A percentile compares a stretch with the other conserved stretches of the same genome.
Conservation (phyloP, 2,797 vertebrate species). For the Lepidocolaptes lacrymiger region DNA sequence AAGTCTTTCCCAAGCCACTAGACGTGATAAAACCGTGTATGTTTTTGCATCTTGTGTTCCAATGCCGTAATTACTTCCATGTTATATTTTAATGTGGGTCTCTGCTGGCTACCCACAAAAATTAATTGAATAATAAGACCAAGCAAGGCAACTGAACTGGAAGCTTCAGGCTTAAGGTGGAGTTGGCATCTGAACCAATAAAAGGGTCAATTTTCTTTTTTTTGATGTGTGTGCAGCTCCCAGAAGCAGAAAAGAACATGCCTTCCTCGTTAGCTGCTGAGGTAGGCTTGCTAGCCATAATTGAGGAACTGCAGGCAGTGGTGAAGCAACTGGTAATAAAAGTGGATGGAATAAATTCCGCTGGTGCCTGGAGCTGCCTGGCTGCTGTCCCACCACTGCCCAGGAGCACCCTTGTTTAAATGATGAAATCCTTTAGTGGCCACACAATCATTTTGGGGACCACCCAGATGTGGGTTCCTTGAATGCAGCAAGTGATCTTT, state of each 20-base stretch:
- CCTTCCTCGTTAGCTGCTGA: background rate
- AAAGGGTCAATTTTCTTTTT: background rate
- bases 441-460: background rate
- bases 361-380: slow-evolving; percentile 22
- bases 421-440: background rate
- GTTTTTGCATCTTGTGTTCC: background rate
- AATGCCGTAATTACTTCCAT: background rate
- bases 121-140: background rate
- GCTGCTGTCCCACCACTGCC: slow-evolving; percentile 36
- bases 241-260: background rate
- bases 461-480: background rate
- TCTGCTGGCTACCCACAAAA: background rate
- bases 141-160: background rate
- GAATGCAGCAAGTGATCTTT: background rate
- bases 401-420: background rate
- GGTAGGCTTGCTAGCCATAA: background rate
- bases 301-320: slow-evolving; percentile 4
- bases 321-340: background rate
- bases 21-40: background rate
- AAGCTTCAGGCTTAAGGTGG: background rate
- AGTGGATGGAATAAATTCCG: background rate
- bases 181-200: background rate
- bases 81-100: background rate
- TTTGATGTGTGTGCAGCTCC: background rate
- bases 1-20: background rate